A percentile compares a stretch with the other conserved stretches of the same genome.
These are phyloP conservation scores for Globodera rostochiensis DNA, from an alignment of 1,140 invertebrate species.

Conservation along the genomic window DNA sequence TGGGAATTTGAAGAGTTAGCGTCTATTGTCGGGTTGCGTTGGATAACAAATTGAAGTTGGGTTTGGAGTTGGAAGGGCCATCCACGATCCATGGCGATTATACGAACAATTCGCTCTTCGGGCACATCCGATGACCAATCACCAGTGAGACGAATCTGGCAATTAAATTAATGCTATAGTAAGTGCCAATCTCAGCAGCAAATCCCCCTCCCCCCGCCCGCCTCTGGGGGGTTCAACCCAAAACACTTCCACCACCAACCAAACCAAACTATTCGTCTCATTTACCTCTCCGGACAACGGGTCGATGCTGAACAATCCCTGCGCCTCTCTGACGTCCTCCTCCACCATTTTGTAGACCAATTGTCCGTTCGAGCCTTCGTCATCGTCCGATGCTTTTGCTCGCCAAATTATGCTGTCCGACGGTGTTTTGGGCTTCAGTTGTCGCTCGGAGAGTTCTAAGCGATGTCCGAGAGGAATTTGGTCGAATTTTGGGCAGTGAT, in stretches of 20 bases:
- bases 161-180: conserved; percentile 21
- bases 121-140: conserved; percentile 17
- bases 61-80: conserved; percentile 40
- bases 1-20: too few species aligned
- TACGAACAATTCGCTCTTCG: conserved; percentile 26
- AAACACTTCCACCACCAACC: too few species aligned
- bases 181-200: too few species aligned
- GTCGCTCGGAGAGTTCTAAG: conserved; percentile 12
- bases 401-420: conserved; percentile 54
- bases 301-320: conserved; percentile 36
- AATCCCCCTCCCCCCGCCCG: too few species aligned
- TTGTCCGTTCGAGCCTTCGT: conserved; percentile 67
- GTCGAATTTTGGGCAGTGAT: conserved; percentile 49
- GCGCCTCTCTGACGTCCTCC: conserved; percentile 7
- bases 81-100: conserved; percentile 40
- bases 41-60: conserved; percentile 33
- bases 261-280: too few species aligned
- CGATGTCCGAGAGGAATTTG: conserved; percentile 24
- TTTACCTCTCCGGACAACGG: conserved; percentile 37
- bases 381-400: conserved; percentile 67
- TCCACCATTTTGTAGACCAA: conserved; percentile 65
- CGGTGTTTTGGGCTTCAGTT: conserved; percentile 36
- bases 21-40: not conserved
- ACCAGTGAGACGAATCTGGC: conserved; percentile 34
- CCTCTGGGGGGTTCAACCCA: too few species aligned